Percentiles rank a stretch among this genome's conserved stretches.
These are phyloP conservation scores for Drosophila cardini DNA, from an alignment of 1,140 invertebrate genomes.

Conservation along the genomic window DNA sequence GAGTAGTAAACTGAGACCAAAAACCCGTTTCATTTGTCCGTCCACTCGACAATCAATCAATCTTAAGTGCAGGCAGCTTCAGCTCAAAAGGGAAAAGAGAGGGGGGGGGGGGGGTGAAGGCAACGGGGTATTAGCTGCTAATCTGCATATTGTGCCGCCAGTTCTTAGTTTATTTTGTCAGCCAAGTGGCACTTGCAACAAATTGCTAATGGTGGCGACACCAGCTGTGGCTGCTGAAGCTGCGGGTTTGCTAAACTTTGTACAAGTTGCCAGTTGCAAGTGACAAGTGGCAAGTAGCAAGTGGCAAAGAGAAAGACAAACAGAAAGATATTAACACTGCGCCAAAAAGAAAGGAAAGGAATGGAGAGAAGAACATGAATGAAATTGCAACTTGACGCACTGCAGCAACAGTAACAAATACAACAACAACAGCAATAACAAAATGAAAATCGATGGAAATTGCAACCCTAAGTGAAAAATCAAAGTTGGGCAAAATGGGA, in stretches of 20 bases:
- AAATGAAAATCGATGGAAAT: slow-evolving; percentile 78
- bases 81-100: slow-evolving; percentile 2
- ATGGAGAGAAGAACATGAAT: background rate
- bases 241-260: slow-evolving; percentile 60
- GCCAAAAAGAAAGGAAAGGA: background rate
- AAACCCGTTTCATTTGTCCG: background rate
- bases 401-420: slow-evolving; percentile 8
- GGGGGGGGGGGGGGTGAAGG: slow-evolving; percentile 7
- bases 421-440: slow-evolving; percentile 37
- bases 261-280: slow-evolving; percentile 27
- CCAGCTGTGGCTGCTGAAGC: slow-evolving; percentile 27
- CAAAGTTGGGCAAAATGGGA: slow-evolving; percentile 41
- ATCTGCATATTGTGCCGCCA: slow-evolving; percentile 76
- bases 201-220: slow-evolving; percentile 52
- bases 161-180: slow-evolving; percentile 55
- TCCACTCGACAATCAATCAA: slow-evolving; percentile 79
- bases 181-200: slow-evolving; percentile 71
- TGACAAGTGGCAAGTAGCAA: slow-evolving; percentile 26
- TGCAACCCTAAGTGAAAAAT: slow-evolving; percentile 72
- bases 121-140: slow-evolving; percentile 68
- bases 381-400: slow-evolving; percentile 25
- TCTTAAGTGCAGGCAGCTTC: slow-evolving; percentile 61
- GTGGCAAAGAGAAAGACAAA: slow-evolving; percentile 39
- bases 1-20: background rate
- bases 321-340: slow-evolving; percentile 54